phyloP scores from a whole-genome alignment of 2,113 vertebrate species.

The Pelusios castaneus region DNA sequence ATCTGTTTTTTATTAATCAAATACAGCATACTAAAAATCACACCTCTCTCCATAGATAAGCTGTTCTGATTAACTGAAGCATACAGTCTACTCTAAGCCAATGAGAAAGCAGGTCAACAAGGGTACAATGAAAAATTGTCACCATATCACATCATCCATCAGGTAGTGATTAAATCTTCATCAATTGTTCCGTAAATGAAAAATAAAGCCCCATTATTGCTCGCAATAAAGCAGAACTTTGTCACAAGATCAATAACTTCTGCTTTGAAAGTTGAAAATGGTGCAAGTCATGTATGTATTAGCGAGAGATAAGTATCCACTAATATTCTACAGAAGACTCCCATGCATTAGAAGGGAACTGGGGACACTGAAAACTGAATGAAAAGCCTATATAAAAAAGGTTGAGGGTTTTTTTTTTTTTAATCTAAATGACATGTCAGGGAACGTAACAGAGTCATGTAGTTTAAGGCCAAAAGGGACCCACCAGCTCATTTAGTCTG shows the following conservation, averaged over 20 bases:
- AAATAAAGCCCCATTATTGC: neutral
- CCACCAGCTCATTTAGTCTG: neutral
- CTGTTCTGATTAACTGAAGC: neutral
- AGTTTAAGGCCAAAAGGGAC: neutral
- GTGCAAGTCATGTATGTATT: neutral
- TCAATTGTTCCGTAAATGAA: neutral
- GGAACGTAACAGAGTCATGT: neutral
- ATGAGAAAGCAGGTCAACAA: neutral
- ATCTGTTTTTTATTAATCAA: neutral
- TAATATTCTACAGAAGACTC: neutral
- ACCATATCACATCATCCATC: neutral
- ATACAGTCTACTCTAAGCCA: neutral
- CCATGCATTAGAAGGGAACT: neutral
- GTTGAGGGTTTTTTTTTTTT: neutral
- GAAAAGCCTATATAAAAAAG: neutral
- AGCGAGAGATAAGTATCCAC: neutral
- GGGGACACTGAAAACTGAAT: neutral
- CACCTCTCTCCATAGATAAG: neutral
- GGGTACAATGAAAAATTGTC: neutral
- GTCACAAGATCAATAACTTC: neutral
- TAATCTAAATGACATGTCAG: neutral
- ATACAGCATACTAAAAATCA: neutral
- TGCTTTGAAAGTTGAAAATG: neutral
- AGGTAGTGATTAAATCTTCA: neutral
- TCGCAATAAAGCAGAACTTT: neutral